Base-by-base conservation (phyloP, 2,797 vertebrate genomes). In the Lemur catta region DNA sequence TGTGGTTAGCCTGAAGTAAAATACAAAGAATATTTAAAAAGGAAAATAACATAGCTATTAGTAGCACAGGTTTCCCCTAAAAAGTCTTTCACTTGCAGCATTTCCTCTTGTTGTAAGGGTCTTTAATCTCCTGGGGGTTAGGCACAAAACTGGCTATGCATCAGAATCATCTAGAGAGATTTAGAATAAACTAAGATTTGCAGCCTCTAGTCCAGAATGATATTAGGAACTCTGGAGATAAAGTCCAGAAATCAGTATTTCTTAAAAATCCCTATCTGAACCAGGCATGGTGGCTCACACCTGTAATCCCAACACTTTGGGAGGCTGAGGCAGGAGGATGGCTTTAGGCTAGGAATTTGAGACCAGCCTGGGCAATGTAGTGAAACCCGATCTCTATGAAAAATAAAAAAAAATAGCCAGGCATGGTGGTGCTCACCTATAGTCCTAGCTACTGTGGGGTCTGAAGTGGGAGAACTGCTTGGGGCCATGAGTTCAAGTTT, bases 1-100 rank as follows among this genome's bases (percentile, higher is more conserved):
- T 75, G n/a, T 93, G 22, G 38, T 85, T 84, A 93, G 63, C 71
- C 72, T 88, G 11, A 84, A 79, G 7, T 79, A 63, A 91, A 93
- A 79, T 84, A 80, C 63, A 95, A 91, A 84, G 72, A 78, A 57
- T 86, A 72, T 63, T 86, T 82, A 46, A 63, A 69, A 82, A 82
- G 69, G 33, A 84, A 96, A 93, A 85, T 43, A 35, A 43, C 41
- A 26, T 71, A 17, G 18, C 52, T 78, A 30, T 41, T 78, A 22
- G 17, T 72, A 71, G 22, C 41, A 65, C 17, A 43, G 30, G 11
- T 81, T 89, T 94, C n/a, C 50, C 41, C 41, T 72, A 26, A 79
- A 35, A 72, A 50, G 26, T 69, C 28, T 93, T 82, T 55, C 63
- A 72, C 46, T 76, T 81, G 71, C 2, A 63, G 30, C 52, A 78